Percentiles rank a stretch among this genome's conserved stretches.
These are phyloP conservation scores for Mormyrus hasselquistii DNA, from an alignment of 2,797 vertebrate genomes.

Conservation along the genomic window DNA sequence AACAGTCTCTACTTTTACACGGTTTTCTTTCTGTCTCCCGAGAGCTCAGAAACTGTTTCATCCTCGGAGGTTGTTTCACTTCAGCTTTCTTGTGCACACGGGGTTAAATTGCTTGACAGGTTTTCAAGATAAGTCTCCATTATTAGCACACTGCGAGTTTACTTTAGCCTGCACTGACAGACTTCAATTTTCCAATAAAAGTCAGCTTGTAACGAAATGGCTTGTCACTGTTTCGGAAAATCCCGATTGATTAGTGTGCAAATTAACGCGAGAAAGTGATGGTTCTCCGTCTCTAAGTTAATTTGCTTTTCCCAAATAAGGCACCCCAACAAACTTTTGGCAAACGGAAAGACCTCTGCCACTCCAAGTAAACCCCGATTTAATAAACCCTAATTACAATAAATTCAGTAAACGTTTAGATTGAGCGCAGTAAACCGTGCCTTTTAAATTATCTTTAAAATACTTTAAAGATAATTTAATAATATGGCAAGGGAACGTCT, in stretches of 20 bases:
- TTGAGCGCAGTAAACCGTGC: conserved; percentile 68
- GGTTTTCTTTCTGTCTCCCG: not conserved
- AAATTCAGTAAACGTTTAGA: conserved; percentile 74
- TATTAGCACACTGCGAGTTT: conserved; percentile 18
- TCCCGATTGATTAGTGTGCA: conserved; percentile 55
- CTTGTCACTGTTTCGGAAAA: conserved; percentile 41
- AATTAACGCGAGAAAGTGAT: conserved; percentile 59
- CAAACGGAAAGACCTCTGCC: conserved; percentile 61
- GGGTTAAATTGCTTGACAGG: conserved; percentile 18
- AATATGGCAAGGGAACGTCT: conserved; percentile 60
- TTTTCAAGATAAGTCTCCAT: conserved; percentile 24
- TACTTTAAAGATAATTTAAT: conserved; percentile 72
- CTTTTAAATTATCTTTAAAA: conserved; percentile 60
- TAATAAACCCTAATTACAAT: conserved; percentile 70
- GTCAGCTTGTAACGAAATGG: conserved; percentile 38
- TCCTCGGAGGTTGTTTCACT: not conserved
- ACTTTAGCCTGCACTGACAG: conserved; percentile 25
- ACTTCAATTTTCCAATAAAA: conserved; percentile 37
- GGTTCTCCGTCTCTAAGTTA: conserved; percentile 61
- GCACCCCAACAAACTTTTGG: conserved; percentile 63
- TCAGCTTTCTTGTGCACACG: not conserved
- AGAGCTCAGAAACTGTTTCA: no score
- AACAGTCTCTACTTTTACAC: not conserved
- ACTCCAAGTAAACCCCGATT: conserved; percentile 63
- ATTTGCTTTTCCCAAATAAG: conserved; percentile 66